Evolutionary conservation across 2,797 vertebrate genomes (phyloP), one percentile per base, ranked within the genome.

Genomic region (Chaetophractus vellerosus): DNA sequence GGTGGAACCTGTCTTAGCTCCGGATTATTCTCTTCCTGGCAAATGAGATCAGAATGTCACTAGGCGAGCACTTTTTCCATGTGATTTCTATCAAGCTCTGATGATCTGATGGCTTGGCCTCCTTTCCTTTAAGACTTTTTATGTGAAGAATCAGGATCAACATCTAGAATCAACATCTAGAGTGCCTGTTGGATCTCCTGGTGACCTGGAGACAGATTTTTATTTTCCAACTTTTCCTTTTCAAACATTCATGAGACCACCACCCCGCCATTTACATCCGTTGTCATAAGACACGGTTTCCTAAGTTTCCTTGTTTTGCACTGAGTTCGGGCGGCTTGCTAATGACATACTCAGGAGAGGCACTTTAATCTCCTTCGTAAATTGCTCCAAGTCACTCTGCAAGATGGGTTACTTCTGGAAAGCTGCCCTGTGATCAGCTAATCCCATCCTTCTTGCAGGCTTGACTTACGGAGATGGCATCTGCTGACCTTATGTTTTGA

Each of bases 351-450:
- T n/a, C 14, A 26, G 38, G 80, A 90, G 72, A 90, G 57, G 59
- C 57, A 23, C 48, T 8, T 57, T 79, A 95, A 90, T 96, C 88
- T 90, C 63, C 59, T 55, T 26, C 1, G 48, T 12, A 82, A 92
- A 93, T 88, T 71, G 68, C 59, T 85, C 45, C 88, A 93, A 84
- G 82, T 79, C 88, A 72, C 88, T 80, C 82, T 59, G 50, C 74
- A 93, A 92, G 82, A 93, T 1, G 45, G 10, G 92, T 86, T 89
- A 59, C 96, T 97, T 94, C 95, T 97, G 95, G 95, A 88, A 78
- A 75, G 78, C 88, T 48, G 69, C 55, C 92, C 88, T 66, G 63
- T 31, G 86, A 52, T 88, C 92, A 97, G 93, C 92, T 97, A 96
- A 97, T 97, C 96, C 94, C 9, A 0, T 75, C 90, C 88, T 97